Percentiles rank a stretch among this genome's conserved stretches.
phyloP scores from a whole-genome alignment of 2,113 vertebrate species.

The Campylomormyrus tamandua region DNA sequence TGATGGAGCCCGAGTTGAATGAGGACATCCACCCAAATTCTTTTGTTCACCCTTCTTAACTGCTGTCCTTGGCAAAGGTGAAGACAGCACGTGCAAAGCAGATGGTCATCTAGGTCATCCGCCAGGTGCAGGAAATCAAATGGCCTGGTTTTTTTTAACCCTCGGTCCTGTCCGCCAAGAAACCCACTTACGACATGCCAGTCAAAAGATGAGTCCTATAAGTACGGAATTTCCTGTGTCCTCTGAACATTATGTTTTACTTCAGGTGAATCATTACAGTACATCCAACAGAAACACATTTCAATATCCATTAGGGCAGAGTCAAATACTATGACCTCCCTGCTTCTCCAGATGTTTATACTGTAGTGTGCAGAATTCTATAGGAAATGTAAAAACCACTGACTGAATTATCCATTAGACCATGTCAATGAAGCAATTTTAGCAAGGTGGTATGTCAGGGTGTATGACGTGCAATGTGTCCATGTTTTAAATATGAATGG shows the following conservation, averaged over 20 bases:
- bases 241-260: neutral
- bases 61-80: conserved; percentile 45
- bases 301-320: conserved; percentile 5
- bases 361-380: neutral
- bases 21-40: conserved; percentile 24
- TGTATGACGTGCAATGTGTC: neutral
- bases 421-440: neutral
- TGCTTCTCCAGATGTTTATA: neutral
- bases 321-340: neutral
- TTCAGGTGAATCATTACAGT: neutral
- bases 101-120: conserved; percentile 50
- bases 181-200: neutral
- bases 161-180: neutral
- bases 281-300: neutral
- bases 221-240: neutral
- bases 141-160: conserved; percentile 34
- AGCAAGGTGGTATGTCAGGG: neutral
- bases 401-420: neutral
- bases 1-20: conserved; percentile 19
- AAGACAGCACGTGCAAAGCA: conserved; percentile 51
- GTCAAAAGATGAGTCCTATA: neutral
- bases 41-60: conserved; percentile 14
- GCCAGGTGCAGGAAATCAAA: conserved; percentile 58
- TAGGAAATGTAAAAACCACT: neutral
- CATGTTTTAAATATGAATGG: neutral